phyloP scores from a whole-genome alignment of 2,113 vertebrate genomes.

The human (Homo sapiens) region GRCh38 chr6:129378001-129378500 shows the following conservation, averaged over 20 bases:
- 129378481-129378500: not conserved
- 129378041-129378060: conserved; percentile 19
- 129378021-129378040: conserved; percentile 56
- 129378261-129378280: not conserved
- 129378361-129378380: not conserved
- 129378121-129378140: conserved; percentile 67
- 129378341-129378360: not conserved
- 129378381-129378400: not conserved
- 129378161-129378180: conserved; percentile 65
- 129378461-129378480: not conserved
- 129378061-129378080: conserved; percentile 39
- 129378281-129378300: not conserved
- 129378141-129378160: not conserved
- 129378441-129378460: not conserved
- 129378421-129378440: not conserved
- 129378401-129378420: not conserved
- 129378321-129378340: not conserved
- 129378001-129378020: conserved; percentile 42
- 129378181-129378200: conserved; percentile 61
- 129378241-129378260: conserved; percentile 39
- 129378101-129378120: conserved; percentile 55
- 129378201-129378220: conserved; percentile 11
- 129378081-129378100: conserved; percentile 46
- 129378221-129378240: not conserved
- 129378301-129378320: not conserved